A percentile compares a stretch with the other conserved stretches of the same genome.
These are phyloP conservation scores for Spilogale gracilis DNA, from an alignment of 2,113 vertebrate species.

Conservation along the genomic window DNA sequence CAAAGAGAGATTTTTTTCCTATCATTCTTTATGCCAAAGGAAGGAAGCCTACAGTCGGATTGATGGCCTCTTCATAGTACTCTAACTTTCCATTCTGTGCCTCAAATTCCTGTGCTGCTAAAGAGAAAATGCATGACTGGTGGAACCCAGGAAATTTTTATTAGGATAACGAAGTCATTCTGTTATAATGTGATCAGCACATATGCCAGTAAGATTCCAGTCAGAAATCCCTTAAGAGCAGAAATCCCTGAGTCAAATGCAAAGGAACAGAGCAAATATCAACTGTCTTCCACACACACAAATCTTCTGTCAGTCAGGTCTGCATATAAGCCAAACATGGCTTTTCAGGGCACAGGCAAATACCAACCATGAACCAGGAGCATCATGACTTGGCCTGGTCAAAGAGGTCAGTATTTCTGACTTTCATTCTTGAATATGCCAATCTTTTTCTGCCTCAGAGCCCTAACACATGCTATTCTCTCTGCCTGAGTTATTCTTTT, in stretches of 20 bases:
- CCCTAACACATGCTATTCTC: background rate
- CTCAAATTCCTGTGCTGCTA: background rate
- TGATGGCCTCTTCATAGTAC: background rate
- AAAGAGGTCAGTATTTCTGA: background rate
- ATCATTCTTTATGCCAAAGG: conserved; percentile 27
- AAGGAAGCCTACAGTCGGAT: conserved; percentile 40
- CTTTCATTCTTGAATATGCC: background rate
- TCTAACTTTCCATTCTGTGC: conserved; percentile 28
- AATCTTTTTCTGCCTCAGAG: background rate
- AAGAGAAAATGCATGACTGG: background rate
- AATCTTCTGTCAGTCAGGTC: background rate
- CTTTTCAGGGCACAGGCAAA: background rate
- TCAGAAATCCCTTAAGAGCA: background rate
- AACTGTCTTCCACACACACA: background rate
- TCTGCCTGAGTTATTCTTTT: conserved; percentile 24
- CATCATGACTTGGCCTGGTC: background rate
- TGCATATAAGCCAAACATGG: background rate
- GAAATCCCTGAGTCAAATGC: background rate
- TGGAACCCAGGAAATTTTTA: background rate
- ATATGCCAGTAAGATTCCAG: background rate
- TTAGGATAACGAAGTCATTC: background rate
- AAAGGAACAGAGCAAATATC: background rate
- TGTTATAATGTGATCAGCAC: background rate
- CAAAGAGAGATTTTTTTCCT: background rate
- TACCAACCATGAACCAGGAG: background rate